Evolutionary conservation across 2,797 vertebrate genomes (phyloP).

Genomic region (Pitangus sulphuratus): DNA sequence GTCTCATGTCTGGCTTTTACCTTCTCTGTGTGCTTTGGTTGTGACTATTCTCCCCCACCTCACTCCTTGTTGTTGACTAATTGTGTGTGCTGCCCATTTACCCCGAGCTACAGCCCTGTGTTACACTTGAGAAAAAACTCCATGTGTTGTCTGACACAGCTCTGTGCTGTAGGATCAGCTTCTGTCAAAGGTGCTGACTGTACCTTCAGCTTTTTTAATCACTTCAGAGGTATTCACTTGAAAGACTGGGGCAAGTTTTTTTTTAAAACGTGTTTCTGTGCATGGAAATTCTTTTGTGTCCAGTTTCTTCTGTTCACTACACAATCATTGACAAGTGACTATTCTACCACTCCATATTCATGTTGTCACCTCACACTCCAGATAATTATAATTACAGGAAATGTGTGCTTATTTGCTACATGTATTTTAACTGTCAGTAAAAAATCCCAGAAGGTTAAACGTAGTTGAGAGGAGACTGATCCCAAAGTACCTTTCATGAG

Average conservation of each 20-base stretch:
- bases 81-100: background rate
- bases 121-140: background rate
- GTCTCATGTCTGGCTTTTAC: background rate
- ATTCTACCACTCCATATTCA: background rate
- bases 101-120: background rate
- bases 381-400: background rate
- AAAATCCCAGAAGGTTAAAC: background rate
- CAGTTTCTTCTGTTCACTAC: background rate
- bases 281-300: background rate
- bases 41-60: background rate
- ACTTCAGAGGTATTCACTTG: background rate
- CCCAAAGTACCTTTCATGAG: background rate
- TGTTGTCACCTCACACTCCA: background rate
- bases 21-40: background rate
- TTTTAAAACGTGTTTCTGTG: background rate
- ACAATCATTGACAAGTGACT: background rate
- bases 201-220: background rate
- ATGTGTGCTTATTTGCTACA: background rate
- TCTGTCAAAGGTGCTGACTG: background rate
- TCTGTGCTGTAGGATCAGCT: background rate
- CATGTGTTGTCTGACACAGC: background rate
- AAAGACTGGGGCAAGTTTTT: background rate
- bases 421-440: background rate
- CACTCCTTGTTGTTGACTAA: background rate
- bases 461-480: fast-evolving